Conservation (phyloP, 1,140 invertebrate genomes). For the Sycobia sp. region DNA sequence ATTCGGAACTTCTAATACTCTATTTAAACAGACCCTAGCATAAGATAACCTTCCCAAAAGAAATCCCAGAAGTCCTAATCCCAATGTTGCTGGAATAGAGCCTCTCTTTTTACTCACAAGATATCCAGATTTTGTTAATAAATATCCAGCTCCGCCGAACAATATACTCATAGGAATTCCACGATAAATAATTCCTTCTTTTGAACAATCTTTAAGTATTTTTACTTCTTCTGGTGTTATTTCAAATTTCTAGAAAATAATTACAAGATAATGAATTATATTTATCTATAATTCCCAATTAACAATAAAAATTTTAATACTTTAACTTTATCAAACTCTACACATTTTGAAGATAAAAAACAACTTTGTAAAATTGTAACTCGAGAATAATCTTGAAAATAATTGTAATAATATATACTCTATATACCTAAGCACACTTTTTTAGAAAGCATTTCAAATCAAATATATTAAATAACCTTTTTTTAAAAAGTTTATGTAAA, state of each 20-base stretch:
- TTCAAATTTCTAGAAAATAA: neutral
- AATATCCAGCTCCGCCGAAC: neutral
- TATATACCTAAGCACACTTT: no score
- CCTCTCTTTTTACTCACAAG: neutral
- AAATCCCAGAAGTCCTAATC: slow-evolving; percentile 7
- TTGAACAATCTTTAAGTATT: neutral
- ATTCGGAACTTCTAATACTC: slow-evolving; percentile 20
- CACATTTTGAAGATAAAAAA: neutral
- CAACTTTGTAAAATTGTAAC: neutral
- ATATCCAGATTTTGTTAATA: neutral
- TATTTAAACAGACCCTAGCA: neutral
- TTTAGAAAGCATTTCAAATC: no score
- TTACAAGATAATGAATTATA: neutral
- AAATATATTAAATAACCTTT: no score
- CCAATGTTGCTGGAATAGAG: slow-evolving; percentile 5
- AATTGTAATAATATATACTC: no score
- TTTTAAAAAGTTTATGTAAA: no score
- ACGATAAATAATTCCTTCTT: slow-evolving; percentile 15
- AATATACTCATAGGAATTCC: slow-evolving; percentile 11
- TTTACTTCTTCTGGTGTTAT: slow-evolving; percentile 20
- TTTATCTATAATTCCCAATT: neutral
- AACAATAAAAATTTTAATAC: neutral
- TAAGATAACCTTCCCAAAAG: slow-evolving; percentile 20
- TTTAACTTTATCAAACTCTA: neutral
- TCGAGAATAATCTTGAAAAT: neutral